Evolutionary conservation across 1,140 invertebrate genomes (phyloP).

Genomic region (Drosophila ohnishii): DNA sequence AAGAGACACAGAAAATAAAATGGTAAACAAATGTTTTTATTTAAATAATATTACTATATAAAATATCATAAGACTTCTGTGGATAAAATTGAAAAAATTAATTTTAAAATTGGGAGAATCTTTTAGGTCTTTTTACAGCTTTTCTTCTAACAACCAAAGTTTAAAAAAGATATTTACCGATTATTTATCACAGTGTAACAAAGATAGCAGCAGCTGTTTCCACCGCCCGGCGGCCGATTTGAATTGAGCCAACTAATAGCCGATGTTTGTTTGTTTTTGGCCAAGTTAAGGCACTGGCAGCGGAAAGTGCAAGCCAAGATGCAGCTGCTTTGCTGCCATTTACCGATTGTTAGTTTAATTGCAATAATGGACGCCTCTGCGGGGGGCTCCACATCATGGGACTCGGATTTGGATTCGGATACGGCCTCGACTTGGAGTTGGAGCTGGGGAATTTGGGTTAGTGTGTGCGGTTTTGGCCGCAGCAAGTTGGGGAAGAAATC

Average conservation of each 20-base stretch:
- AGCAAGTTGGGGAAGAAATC: constrained; percentile 38
- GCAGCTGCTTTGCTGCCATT: constrained; percentile 67
- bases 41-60: background rate
- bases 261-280: constrained; percentile 73
- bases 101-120: fast-evolving
- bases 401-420: constrained; percentile 9
- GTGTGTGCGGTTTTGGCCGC: constrained; percentile 53
- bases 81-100: background rate
- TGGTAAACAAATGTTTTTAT: background rate
- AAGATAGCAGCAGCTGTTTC: constrained; percentile 48
- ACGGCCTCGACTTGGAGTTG: constrained; percentile 5
- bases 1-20: constrained; percentile 8
- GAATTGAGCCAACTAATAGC: constrained; percentile 63
- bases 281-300: constrained; percentile 49
- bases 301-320: constrained; percentile 64
- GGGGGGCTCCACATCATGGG: constrained; percentile 30
- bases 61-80: background rate
- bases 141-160: background rate
- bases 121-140: background rate
- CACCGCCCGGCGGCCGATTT: constrained; percentile 43
- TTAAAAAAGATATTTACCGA: fast-evolving
- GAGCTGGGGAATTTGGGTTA: constrained; percentile 64
- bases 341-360: constrained; percentile 69
- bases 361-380: constrained; percentile 35
- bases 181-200: background rate